Evolutionary conservation across 2,113 vertebrate species (phyloP), one percentile per base, ranked within the genome.

Genomic region (Thalassoma bifasciatum): DNA sequence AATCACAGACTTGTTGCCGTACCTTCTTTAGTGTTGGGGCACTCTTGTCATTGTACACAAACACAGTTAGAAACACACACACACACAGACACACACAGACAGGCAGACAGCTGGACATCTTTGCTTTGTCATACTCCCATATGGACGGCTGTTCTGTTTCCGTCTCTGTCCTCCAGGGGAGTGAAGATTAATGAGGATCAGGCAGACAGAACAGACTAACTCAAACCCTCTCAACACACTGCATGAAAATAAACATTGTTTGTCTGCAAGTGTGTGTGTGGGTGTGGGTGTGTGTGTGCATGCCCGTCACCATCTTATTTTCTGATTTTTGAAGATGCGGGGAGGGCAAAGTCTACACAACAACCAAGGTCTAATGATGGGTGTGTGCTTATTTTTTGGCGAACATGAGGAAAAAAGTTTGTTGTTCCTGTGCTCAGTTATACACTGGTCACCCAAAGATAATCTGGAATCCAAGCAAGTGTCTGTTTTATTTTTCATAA

Each of bases 151-250:
- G 70, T 30, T 66, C 66, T 61, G 53, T 69, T 71, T 58, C 63
- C 13, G 52, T 64, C 34, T 58, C 64, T 52, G 40, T 73, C 58
- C 59, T 75, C 56, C 17, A 10, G 26, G 66, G 53, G 65, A 57
- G 54, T 38, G 26, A 69, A 65, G 66, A 84, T 78, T 82, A 72
- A 85, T 83, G 70, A 73, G 53, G 71, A 78, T 40, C 26, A 70
- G 42, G 3, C 21, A 6, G 30, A 30, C 30, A 30, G 30, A 30
- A 46, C 76, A 81, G 53, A 70, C 63, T 50, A 56, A 42, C 60
- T 69, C 22, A 23, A 54, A 46, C 17, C 2, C 73, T 30, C 75
- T 36, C 30, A 19, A 46, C 23, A 65, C 51, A 50, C 21, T 36
- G 49, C 14, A 61, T 44, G 17, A 46, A 66, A 62, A 69, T 63